These are phyloP conservation scores for Tetranychus truncatus DNA, from an alignment of 2,888 invertebrate species.

Conservation along the genomic window DNA sequence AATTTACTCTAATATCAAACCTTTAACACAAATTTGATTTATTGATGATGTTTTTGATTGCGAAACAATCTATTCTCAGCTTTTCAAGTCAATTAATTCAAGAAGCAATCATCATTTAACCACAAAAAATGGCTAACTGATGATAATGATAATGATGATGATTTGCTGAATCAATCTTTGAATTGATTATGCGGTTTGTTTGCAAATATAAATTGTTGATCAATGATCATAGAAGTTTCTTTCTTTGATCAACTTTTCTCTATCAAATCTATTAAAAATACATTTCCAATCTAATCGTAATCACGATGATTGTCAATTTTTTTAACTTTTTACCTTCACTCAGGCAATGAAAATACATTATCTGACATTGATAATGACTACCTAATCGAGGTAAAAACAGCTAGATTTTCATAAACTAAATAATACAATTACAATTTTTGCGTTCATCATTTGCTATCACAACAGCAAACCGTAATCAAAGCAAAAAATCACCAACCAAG, in stretches of 20 bases:
- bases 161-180: not conserved
- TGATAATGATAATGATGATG: not conserved
- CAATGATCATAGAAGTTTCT: not conserved
- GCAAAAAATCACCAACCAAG: not conserved
- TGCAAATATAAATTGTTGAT: not conserved
- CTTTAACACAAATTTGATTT: no score
- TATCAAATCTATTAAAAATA: not conserved
- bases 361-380: not conserved
- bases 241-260: not conserved
- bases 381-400: not conserved
- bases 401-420: not conserved
- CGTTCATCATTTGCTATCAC: not conserved
- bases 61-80: no score
- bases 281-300: not conserved
- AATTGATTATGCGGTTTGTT: not conserved
- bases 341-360: not conserved
- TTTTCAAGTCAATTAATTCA: no score
- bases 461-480: not conserved
- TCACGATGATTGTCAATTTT: not conserved
- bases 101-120: no score
- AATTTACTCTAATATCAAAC: no score
- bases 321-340: not conserved
- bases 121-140: no score
- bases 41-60: no score
- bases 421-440: not conserved